These are phyloP conservation scores for Semnopithecus entellus DNA, from an alignment of 2,113 vertebrate genomes.

Conservation along the genomic window DNA sequence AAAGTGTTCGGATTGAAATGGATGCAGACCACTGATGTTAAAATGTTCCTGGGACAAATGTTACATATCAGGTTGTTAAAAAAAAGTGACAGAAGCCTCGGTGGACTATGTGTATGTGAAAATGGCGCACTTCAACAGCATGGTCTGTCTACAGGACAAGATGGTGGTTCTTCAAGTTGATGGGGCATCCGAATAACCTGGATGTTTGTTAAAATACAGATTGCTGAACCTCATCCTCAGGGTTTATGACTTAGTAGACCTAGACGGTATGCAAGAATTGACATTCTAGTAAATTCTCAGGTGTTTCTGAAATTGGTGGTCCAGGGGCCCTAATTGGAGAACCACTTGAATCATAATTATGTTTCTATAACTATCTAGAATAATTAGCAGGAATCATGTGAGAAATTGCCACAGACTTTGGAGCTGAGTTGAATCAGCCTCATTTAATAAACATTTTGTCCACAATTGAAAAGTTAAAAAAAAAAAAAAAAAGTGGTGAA, in stretches of 20 bases:
- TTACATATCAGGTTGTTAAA: background rate
- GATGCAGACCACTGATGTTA: background rate
- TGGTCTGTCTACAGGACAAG: background rate
- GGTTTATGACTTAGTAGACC: background rate
- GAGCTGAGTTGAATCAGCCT: background rate
- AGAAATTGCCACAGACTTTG: background rate
- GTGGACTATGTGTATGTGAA: background rate
- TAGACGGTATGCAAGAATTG: background rate
- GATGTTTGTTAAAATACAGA: background rate
- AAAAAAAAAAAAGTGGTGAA: background rate
- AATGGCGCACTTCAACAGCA: background rate
- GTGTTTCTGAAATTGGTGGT: background rate
- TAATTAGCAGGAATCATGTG: slow-evolving; percentile 6
- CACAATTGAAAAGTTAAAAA: background rate
- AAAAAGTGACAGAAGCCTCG: background rate
- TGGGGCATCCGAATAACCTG: background rate
- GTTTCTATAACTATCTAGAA: background rate
- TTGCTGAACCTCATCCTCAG: background rate
- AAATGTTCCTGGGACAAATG: background rate
- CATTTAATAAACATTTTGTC: slow-evolving; percentile 22
- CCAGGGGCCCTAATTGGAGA: background rate
- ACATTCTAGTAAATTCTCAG: background rate
- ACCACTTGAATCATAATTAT: background rate
- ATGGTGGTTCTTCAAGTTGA: background rate
- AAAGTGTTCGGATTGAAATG: background rate